Evolutionary conservation across 2,888 invertebrate species (phyloP), one percentile per base, ranked within the genome.

Genomic region (Danaus chrysippus): DNA sequence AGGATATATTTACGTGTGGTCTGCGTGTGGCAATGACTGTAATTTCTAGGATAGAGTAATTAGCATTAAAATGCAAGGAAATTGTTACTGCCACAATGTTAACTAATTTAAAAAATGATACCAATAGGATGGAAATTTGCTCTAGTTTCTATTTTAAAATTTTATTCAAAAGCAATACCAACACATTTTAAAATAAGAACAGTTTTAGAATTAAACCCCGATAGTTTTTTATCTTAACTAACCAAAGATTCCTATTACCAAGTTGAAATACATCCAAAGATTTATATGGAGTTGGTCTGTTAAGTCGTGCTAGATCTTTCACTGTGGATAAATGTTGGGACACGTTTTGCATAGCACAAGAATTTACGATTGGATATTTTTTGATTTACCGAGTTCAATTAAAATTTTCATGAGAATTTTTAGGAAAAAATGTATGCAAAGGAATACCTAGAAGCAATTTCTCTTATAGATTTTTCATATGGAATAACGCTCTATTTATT

Each of bases 281-380:
- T 85, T 82, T 84, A 84, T 83, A 85, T 81, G 77, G 80, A 83
- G 81, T 81, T 75, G 71, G 73, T 71, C 72, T 79, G 79, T 78
- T 71, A 68, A 84, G 87, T 89, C 89, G 89, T 89, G 90, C 86
- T 74, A 77, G 87, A 88, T 89, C 81, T 81, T 74, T 78, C 79
- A 79, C 83, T 84, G 83, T 81, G 88, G 84, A 89, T 89, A 87
- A 87, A 84, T 84, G 84, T 83, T 79, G 81, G 76, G 84, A 87
- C 88, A 88, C 86, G 87, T 85, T 85, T 80, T 83, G 87, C 87
- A 88, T 89, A 65, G 59, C 55, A 63, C 64, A 57, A 66, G 61
- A 52, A 42, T 44, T 42, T 49, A 49, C 49, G 17, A 49, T 49
- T 49, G 9, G 9, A 11, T 49, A 17, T 49, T 49, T 49, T 49